phyloP scores from a whole-genome alignment of 2,888 invertebrate genomes.

The Lordiphosa fenestrarum region DNA sequence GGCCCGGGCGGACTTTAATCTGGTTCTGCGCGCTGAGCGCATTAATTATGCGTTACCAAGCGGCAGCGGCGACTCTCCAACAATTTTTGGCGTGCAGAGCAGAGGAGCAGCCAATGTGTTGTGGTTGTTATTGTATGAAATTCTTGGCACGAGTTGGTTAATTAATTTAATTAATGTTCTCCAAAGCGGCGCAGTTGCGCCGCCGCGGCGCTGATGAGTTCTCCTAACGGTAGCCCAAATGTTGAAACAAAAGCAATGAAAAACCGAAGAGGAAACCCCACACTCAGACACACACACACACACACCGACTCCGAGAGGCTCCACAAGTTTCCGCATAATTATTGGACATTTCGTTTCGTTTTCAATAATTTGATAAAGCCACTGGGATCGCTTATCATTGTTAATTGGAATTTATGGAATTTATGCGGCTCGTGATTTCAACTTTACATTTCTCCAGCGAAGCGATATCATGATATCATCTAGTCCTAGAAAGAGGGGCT shows the following conservation, averaged over 20 bases:
- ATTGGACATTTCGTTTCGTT: conserved; percentile 32
- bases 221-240: conserved; percentile 64
- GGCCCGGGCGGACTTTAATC: conserved; percentile 55
- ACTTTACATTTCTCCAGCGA: too few species aligned
- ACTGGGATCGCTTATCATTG: conserved; percentile 14
- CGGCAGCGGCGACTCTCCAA: conserved; percentile 37
- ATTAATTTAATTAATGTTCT: conserved; percentile 75
- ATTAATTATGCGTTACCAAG: conserved; percentile 72
- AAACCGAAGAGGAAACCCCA: conserved; percentile 28
- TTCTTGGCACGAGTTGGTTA: conserved; percentile 73
- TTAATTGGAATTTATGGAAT: conserved; percentile 57
- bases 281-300: conserved; percentile 6
- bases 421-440: not conserved
- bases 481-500: not conserved
- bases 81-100: conserved; percentile 15
- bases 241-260: conserved; percentile 39
- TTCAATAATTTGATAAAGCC: conserved; percentile 8
- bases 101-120: conserved; percentile 1
- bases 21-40: conserved; percentile 72
- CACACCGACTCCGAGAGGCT: conserved; percentile 1
- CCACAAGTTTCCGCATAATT: conserved; percentile 36
- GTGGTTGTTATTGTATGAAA: conserved; percentile 35
- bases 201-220: conserved; percentile 20
- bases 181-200: conserved; percentile 47
- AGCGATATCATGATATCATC: too few species aligned